These are phyloP conservation scores for Apogon talboti DNA, from an alignment of 2,797 vertebrate species.

Conservation along the genomic window DNA sequence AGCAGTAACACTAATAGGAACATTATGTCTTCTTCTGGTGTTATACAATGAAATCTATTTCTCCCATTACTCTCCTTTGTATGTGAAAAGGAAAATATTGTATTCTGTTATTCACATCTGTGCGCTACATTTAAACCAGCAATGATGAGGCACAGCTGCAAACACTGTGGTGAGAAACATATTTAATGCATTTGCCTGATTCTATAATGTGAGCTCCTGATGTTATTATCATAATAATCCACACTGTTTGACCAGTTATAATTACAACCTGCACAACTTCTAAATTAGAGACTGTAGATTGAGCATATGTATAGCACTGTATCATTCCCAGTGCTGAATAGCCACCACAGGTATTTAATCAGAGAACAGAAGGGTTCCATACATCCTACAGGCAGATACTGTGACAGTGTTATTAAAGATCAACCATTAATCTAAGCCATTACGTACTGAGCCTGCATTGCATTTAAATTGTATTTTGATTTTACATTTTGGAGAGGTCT, in stretches of 20 bases:
- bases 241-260: conserved; percentile 42
- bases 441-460: conserved; percentile 39
- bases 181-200: conserved; percentile 43
- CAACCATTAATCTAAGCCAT: conserved; percentile 51
- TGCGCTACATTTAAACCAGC: conserved; percentile 23
- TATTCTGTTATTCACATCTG: conserved; percentile 8
- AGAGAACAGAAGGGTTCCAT: conserved; percentile 36
- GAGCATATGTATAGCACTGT: conserved; percentile 5
- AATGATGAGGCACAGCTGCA: conserved; percentile 27
- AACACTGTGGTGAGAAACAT: conserved; percentile 36
- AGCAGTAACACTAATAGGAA: conserved; percentile 29
- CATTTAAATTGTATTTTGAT: conserved; percentile 43
- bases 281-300: conserved; percentile 29
- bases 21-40: conserved; percentile 35
- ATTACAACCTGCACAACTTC: conserved; percentile 42
- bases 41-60: conserved; percentile 6
- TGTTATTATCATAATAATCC: conserved; percentile 22
- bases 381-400: conserved; percentile 36
- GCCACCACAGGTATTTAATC: conserved; percentile 54
- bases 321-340: conserved; percentile 22
- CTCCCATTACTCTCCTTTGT: conserved; percentile 17
- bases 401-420: conserved; percentile 59
- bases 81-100: conserved; percentile 19
- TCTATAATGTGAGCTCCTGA: conserved; percentile 26
- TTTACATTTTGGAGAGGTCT: conserved; percentile 22